Evolutionary conservation across 2,797 vertebrate species (phyloP), one percentile per base, ranked within the genome.

Genomic region (Gambusia yucatana): DNA sequence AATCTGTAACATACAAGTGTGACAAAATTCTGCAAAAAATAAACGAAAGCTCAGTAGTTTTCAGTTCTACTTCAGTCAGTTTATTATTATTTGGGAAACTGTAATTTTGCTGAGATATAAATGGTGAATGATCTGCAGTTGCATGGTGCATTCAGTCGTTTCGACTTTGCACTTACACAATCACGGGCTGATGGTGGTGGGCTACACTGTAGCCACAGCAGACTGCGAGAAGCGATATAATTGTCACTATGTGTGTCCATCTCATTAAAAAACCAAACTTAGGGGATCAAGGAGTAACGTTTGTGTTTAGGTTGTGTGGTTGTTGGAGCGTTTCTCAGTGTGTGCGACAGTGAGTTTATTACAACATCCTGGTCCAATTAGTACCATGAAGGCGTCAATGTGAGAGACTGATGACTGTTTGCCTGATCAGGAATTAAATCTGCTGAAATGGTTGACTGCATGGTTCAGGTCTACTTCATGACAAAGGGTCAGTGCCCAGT

Each of bases 321-420:
- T 0, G 1, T 6, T 59, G 39, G 36, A 75, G 81, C 30, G 22
- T 85, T 80, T 82, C 73, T 76, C 80, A 75, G 81, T 48, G 74
- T 72, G 74, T 72, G 88, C 2, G 47, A 78, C 82, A 89, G 78
- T 13, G 74, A 17, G 59, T 87, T 92, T 87, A 84, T 75, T 87
- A 50, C 28, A 48, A 20, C 70, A 17, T 81, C 84, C 81, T 71
- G 33, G 81, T 50, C 81, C 76, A 88, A 78, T 91, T 88, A 84
- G 69, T 84, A 80, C 71, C 3, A 25, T 30, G 72, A 16, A 81
- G 80, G 81, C n/a, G 46, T 67, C 84, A 84, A 76, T 83, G 75
- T 86, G 80, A 77, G 82, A 89, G 65, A 57, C 57, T 76, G 77
- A 82, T 52, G 77, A 28, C 0, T 36, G 50, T 25, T 25, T 52